Evolutionary conservation across 2,113 vertebrate genomes (phyloP).

Genomic region (Lepidothrix coronata): DNA sequence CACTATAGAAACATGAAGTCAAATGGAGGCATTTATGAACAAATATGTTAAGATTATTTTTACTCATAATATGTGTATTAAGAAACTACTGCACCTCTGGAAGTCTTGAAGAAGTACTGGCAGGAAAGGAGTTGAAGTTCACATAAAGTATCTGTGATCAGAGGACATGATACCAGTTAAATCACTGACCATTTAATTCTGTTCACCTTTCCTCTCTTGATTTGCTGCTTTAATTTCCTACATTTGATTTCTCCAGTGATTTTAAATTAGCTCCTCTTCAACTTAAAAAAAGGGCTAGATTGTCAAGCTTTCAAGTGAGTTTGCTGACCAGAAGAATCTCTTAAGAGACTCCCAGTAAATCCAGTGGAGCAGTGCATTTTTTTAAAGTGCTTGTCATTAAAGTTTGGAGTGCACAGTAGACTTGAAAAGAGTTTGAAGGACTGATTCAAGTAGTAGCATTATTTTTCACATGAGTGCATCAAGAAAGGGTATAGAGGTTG

Average conservation of each 20-base stretch:
- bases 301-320: background rate
- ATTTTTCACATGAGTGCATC: conserved; percentile 25
- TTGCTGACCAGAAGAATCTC: conserved; percentile 41
- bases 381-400: conserved; percentile 6
- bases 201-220: background rate
- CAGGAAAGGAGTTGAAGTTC: background rate
- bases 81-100: background rate
- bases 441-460: conserved; percentile 2
- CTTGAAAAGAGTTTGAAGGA: conserved; percentile 30
- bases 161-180: background rate
- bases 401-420: background rate
- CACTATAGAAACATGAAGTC: background rate
- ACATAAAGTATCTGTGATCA: background rate
- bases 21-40: background rate
- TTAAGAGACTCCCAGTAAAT: conserved; percentile 27
- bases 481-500: background rate
- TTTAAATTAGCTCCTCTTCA: conserved; percentile 35
- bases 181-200: background rate
- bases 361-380: conserved; percentile 12
- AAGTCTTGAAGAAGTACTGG: background rate
- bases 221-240: conserved; percentile 21
- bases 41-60: background rate
- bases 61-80: background rate
- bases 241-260: conserved; percentile 19
- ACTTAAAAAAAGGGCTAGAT: background rate